Base-by-base conservation (phyloP, 2,797 vertebrate genomes). In the Jordanella pulchra region DNA sequence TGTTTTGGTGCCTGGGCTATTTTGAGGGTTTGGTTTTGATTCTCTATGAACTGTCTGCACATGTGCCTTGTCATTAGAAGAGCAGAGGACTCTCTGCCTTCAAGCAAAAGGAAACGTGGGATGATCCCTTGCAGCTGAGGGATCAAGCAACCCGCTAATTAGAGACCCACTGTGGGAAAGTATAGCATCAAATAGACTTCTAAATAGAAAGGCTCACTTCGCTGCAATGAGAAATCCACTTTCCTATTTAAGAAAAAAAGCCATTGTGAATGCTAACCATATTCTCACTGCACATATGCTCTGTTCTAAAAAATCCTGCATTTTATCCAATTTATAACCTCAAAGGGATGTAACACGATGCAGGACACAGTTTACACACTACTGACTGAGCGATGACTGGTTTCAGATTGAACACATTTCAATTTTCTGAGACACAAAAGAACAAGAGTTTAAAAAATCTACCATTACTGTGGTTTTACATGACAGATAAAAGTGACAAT, bases 31-130 rank as follows among this genome's bases (percentile, higher is more conserved):
- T 83, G 87, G 86, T 74, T 89, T 90, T 76, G 82, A 88, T 87
- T 89, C 81, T 87, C 87, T 80, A 87, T 90, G 90, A 91, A 92
- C 81, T 87, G 76, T 76, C 83, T 87, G 85, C 80, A 72, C 77
- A 80, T 84, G 87, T 84, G 87, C 92, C 90, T 91, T 94, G 89
- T 94, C 88, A 95, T 95, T 95, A 94, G 48, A 54, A 85, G 71
- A 66, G 82, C 80, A 86, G 71, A 91, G 83, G 81, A 91, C 86
- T 84, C 77, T 79, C 65, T 72, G 84, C 54, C 77, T 75, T 89
- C 89, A 90, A 86, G 81, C 92, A 91, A 87, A 81, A 67, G 85
- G 79, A 84, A 78, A 82, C 45, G 73, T 84, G 89, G 87, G 91
- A 88, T 85, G 89, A 79, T 92, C 85, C 83, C 80, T 86, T 18